A percentile compares a stretch with the other conserved stretches of the same genome.
Conservation (phyloP, 1,140 invertebrate species). For the Procambarus clarkii region DNA sequence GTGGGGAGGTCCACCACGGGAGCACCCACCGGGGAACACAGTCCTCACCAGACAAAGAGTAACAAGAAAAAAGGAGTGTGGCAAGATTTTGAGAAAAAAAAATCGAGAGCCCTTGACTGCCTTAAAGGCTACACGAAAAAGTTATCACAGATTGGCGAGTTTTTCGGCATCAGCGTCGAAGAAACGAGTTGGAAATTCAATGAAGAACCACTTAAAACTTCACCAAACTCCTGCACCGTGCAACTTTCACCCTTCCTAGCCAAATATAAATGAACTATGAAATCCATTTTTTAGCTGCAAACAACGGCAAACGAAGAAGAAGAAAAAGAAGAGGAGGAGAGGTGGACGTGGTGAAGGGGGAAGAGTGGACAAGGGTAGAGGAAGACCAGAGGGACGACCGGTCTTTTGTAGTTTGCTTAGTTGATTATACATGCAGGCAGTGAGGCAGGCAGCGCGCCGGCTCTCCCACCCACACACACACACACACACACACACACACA, state of each 20-base stretch:
- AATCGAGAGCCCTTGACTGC: background rate
- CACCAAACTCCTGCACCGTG: conserved; percentile 1
- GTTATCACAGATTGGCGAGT: conserved; percentile 35
- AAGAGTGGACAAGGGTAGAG: background rate
- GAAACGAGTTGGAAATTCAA: conserved; percentile 44
- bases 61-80: background rate
- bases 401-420: background rate
- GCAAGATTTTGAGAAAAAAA: background rate
- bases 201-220: conserved; percentile 58
- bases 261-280: conserved; percentile 52
- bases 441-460: background rate
- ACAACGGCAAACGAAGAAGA: background rate
- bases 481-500: no score
- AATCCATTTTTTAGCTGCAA: conserved; percentile 9
- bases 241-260: background rate
- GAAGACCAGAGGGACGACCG: background rate
- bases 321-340: background rate
- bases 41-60: background rate
- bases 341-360: background rate
- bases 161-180: conserved; percentile 2
- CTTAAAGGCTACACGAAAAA: conserved; percentile 19
- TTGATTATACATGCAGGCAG: background rate
- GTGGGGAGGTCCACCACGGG: no score
- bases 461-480: no score
- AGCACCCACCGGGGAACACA: no score